Base-by-base conservation (phyloP, 2,888 invertebrate genomes). In the Aspidiotus destructor region DNA sequence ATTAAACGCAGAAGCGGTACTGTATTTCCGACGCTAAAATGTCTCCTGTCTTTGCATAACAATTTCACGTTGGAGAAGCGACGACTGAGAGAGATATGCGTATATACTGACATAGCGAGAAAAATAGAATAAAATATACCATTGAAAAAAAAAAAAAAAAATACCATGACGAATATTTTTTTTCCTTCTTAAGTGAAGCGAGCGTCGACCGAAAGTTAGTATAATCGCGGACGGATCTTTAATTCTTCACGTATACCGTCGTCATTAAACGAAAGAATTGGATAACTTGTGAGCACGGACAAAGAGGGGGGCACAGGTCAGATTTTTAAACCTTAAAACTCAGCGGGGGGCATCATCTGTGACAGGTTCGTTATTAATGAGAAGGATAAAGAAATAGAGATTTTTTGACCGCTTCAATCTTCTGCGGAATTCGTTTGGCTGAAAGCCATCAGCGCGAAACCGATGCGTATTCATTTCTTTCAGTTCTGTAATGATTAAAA, bases 271-370 rank as follows among this genome's bases (percentile, higher is more conserved):
- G 58, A 65, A 41, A 58, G 65, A 65, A 65, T 65, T 58, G 65
- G 65, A 58, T 65, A 65, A 57, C 58, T 44, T 57, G 9, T 65
- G 58, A 58, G 48, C 57, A 44, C 57, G 58, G 65, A 65, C 57
- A 65, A 57, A 65, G 65, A 65, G 65, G 65, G 28, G 65, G 65
- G 65, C 65, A 65, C 65, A 65, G 65, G 65, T 65, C 65, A 65
- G 65, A 65, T 65, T 65, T 58, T 65, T 48, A 65, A 65, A 65
- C 65, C 65, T 65, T 65, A 65, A 65, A 65, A 65, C 65, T 65
- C 65, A 44, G 58, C 65, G 65, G 65, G 65, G 65, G 65, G 65
- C 58, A 65, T 65, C 65, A 65, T 44, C 65, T 65, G 58, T 65
- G 65, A 65, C 65, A 65, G 65, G 65, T 65, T 42, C 48, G 65